Evolutionary conservation across 1,140 invertebrate genomes (phyloP), one percentile per base, ranked within the genome.

Genomic region (Magallana gigas): DNA sequence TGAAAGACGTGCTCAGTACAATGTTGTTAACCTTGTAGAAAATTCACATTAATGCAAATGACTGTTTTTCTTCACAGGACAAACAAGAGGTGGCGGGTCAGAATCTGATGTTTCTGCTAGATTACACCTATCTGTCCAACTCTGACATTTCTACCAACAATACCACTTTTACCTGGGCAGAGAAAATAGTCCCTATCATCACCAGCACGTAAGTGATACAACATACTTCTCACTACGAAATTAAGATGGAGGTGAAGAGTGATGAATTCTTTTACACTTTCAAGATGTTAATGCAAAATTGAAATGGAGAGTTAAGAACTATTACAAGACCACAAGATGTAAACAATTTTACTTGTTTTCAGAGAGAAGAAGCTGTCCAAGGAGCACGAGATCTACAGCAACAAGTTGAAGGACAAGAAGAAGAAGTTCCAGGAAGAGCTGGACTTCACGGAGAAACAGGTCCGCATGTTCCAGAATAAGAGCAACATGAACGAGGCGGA

Each of bases 161-260:
- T 12, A 96, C 97, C 87, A 97, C 98, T 11, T 97, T 98, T 93
- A 96, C 97, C 14, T 98, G 98, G 97, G 97, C 98, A 0, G 96
- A 97, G 80, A 97, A 98, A 88, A 97, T 99, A 96, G 97, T 98
- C 90, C 96, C 96, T n/a, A 97, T 98, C 3, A 97, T 99, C 89
- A 97, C 98, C 91, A 95, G 90, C 94, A 98, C 76, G 96, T 96
- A 90, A 96, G 97, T 93, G 48, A 85, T 76, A 48, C 36, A 48
- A 48, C 36, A 48, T 48, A 48, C 2, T 0, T 48, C 3, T 48
- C 36, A 48, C 1, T 48, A 48, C 5, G 3, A 48, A 48, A 48
- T 48, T 4, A 48, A 48, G 36, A 48, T 48, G 36, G 2, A 48
- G 36, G 3, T 48, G 5, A 48, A 48, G 36, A 48, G 3, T 48